Percentiles rank a stretch among this genome's conserved stretches.
These are phyloP conservation scores for Conopomorpha cramerella DNA, from an alignment of 1,140 invertebrate genomes.

Conservation along the genomic window DNA sequence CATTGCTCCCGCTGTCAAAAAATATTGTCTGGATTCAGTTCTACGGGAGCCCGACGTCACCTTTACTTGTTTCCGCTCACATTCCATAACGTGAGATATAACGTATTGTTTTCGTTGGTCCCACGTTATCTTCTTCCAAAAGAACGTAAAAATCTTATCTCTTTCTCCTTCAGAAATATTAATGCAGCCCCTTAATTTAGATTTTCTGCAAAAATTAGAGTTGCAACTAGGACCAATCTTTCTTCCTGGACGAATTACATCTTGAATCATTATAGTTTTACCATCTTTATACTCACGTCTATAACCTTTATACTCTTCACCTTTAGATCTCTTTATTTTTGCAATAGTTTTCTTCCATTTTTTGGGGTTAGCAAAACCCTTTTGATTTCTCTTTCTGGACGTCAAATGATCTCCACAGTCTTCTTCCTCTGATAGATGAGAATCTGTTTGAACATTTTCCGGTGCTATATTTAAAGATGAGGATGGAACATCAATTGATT, in stretches of 20 bases:
- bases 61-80: slow-evolving; percentile 8
- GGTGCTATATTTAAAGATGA: no score
- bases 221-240: slow-evolving; percentile 8
- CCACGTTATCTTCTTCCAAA: slow-evolving; percentile 8
- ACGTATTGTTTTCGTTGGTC: slow-evolving; percentile 10
- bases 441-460: no score
- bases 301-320: slow-evolving; percentile 9
- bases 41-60: slow-evolving; percentile 11
- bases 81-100: slow-evolving; percentile 8
- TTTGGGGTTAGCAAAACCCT: no score
- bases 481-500: no score
- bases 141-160: slow-evolving; percentile 10
- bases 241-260: slow-evolving; percentile 7
- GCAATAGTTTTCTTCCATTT: no score
- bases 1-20: slow-evolving; percentile 11
- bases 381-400: slow-evolving; percentile 9
- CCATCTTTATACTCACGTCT: slow-evolving; percentile 9
- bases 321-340: slow-evolving; percentile 11
- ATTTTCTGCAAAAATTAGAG: slow-evolving; percentile 12
- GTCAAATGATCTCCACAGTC: no score
- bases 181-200: slow-evolving; percentile 9
- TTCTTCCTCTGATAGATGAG: no score
- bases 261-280: slow-evolving; percentile 7
- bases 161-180: slow-evolving; percentile 9
- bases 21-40: slow-evolving; percentile 10